These are phyloP conservation scores for Nasonovia ribisnigri DNA, from an alignment of 2,888 invertebrate genomes.

Conservation along the genomic window DNA sequence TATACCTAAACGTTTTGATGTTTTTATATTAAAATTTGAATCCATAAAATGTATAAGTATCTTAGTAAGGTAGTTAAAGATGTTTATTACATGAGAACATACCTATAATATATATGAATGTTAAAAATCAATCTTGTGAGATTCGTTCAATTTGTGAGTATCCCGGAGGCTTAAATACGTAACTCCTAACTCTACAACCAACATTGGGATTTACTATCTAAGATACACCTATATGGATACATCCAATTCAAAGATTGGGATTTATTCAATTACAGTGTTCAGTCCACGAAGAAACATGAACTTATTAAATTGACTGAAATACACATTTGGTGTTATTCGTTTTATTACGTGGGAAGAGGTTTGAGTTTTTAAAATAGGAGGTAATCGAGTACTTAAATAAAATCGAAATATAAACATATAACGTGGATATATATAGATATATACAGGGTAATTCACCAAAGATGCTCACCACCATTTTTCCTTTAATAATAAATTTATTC, in stretches of 20 bases:
- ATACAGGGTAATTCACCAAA: background rate
- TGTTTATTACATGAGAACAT: background rate
- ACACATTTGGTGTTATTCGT: background rate
- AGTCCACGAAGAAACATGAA: constrained; percentile 4
- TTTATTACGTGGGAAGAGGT: constrained; percentile 21
- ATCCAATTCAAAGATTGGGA: constrained; percentile 31
- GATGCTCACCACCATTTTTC: background rate
- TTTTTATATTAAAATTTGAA: background rate
- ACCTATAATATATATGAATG: background rate
- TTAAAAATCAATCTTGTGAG: constrained; percentile 12
- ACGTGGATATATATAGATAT: background rate
- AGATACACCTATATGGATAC: background rate
- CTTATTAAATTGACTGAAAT: background rate
- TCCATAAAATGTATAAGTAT: background rate
- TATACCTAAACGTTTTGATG: background rate
- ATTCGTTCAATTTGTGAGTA: constrained; percentile 33
- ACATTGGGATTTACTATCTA: background rate
- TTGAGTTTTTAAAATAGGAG: constrained; percentile 6
- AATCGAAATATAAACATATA: background rate
- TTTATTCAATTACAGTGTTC: constrained; percentile 23
- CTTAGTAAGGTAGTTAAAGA: too few species aligned
- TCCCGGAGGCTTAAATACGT: background rate
- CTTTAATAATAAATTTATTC: background rate
- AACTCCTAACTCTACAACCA: background rate
- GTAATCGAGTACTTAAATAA: background rate